These are phyloP conservation scores for Lasioglossum lativentre DNA, from an alignment of 2,888 invertebrate genomes.

Conservation along the genomic window DNA sequence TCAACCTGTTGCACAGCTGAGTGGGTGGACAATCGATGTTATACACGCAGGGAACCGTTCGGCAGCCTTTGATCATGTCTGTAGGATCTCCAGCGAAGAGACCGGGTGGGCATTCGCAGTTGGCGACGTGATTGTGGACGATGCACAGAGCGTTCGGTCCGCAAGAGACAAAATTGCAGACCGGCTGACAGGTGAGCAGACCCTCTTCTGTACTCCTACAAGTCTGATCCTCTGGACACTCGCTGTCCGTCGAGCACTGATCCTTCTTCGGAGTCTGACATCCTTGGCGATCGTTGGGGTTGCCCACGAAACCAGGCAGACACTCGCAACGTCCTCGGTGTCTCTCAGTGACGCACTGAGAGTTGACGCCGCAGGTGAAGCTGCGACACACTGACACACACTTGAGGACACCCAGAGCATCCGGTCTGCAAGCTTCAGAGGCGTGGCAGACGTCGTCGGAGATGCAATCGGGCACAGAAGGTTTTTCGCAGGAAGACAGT, in stretches of 20 bases:
- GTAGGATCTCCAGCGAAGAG: constrained; percentile 94
- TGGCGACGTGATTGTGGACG: constrained; percentile 94
- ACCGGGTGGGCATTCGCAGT: constrained; percentile 95
- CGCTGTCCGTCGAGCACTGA: constrained; percentile 91
- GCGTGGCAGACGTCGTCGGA: constrained; percentile 90
- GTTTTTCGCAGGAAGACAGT: constrained; percentile 93
- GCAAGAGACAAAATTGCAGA: constrained; percentile 91
- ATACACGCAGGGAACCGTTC: constrained; percentile 93
- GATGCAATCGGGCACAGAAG: constrained; percentile 93
- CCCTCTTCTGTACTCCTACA: constrained; percentile 88
- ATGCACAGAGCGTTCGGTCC: constrained; percentile 95
- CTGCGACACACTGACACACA: constrained; percentile 92
- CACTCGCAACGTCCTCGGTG: constrained; percentile 94
- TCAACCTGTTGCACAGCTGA: constrained; percentile 93
- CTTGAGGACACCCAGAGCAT: constrained; percentile 93
- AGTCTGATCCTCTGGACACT: constrained; percentile 93
- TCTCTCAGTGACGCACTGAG: constrained; percentile 90
- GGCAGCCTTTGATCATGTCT: constrained; percentile 90
- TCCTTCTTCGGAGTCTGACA: constrained; percentile 91
- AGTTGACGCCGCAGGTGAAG: constrained; percentile 94
- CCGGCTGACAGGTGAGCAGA: constrained; percentile 89
- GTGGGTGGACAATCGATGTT: constrained; percentile 93
- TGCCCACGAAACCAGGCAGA: constrained; percentile 92
- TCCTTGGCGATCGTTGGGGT: constrained; percentile 95
- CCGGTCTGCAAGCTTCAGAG: constrained; percentile 91